A percentile compares a stretch with the other conserved stretches of the same genome.
Evolutionary conservation across 2,888 invertebrate genomes (phyloP).

Genomic region (Monochamus alternatus): DNA sequence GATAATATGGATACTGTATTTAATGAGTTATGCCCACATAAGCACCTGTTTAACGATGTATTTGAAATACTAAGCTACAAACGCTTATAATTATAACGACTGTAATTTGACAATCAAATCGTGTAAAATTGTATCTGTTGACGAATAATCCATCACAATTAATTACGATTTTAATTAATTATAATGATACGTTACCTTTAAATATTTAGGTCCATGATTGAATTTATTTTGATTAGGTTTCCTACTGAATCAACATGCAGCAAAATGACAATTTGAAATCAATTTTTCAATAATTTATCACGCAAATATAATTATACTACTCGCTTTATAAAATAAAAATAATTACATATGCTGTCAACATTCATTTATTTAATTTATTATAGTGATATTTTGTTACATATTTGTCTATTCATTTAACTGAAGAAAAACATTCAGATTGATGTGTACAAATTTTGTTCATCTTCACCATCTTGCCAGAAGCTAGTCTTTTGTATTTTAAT

Average conservation of each 20-base stretch:
- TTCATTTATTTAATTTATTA: too few relatives aligned
- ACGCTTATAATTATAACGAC: conserved; percentile 20
- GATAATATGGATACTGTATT: conserved; percentile 7
- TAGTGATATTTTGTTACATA: too few relatives aligned
- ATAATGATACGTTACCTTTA: conserved; percentile 11
- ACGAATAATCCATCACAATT: conserved; percentile 21
- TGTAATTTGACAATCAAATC: conserved; percentile 19
- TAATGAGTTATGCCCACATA: background rate
- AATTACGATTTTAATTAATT: conserved; percentile 31
- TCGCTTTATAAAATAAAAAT: too few relatives aligned
- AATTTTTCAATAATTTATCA: background rate
- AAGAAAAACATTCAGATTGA: too few relatives aligned
- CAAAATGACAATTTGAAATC: conserved; percentile 22
- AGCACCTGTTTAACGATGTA: background rate
- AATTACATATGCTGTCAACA: too few relatives aligned
- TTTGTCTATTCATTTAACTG: too few relatives aligned
- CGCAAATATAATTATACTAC: background rate
- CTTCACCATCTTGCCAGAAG: too few relatives aligned
- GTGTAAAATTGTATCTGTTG: conserved; percentile 7
- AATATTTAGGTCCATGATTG: conserved; percentile 5
- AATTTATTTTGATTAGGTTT: background rate
- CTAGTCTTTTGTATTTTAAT: too few relatives aligned
- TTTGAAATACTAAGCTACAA: conserved; percentile 17
- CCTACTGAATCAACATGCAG: background rate
- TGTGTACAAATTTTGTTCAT: too few relatives aligned